Base-by-base conservation (phyloP, 1,140 invertebrate species). In the Bombus pyrosoma region DNA sequence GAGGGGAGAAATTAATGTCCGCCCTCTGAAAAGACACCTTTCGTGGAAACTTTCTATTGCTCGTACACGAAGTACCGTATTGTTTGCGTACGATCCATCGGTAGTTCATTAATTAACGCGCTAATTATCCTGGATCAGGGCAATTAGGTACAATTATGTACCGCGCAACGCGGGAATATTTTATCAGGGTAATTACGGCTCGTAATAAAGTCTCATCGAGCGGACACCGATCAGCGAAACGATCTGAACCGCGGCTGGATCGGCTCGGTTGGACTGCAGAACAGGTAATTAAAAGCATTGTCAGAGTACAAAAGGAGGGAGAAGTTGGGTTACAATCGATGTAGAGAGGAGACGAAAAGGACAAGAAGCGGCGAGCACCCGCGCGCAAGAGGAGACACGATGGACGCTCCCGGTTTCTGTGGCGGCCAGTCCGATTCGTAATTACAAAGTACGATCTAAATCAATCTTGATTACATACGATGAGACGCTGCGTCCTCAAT, bases 281-380 rank as follows among this genome's bases (percentile, higher is more conserved):
- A 71, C 81, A 73, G 72, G 66, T 84, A 89, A 90, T 90, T 90
- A 90, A 89, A 89, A 90, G 88, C 88, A 89, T 90, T 90, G 88
- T 89, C 81, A 59, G 88, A 74, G 85, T 34, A 86, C 76, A 87
- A 89, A 89, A 86, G 72, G 37, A 68, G 32, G 66, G 72, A 22
- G 59, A 4, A 73, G 41, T 8, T 53, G 34, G 62, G n/a, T 34
- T 68, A 80, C 73, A 37, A 43, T 39, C 69, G 69, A 39, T 28
- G 53, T 6, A 39, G n/a, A 39, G 39, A 18, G 34, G 34, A 37
- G 43, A 84, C 73, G n/a, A 85, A 72, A 80, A n/a, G 68, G 41
- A 69, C 64, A 47, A 79, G 64, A 41, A 9, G 28, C 28, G 34
- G 18, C 37, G 68, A 25, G 37, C 68, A 71, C 69, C 22, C 69